Evolutionary conservation across 2,113 vertebrate genomes (phyloP), one percentile per base, ranked within the genome.

Genomic region (Prochilodus magdalenae): DNA sequence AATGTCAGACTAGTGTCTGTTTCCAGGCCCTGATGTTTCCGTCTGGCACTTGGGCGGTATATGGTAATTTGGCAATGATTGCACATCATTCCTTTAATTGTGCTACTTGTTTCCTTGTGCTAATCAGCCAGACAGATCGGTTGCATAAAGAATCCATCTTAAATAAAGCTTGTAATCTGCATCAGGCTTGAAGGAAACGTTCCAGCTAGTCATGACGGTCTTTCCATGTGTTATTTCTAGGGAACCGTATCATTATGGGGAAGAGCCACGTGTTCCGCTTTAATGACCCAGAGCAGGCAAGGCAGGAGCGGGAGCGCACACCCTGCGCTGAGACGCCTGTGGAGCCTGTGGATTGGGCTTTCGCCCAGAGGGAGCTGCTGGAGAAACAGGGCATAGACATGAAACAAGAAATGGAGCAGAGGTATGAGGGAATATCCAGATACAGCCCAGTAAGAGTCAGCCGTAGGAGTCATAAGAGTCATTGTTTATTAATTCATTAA

Each of bases 391-490:
- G 98, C 90, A 99, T 99, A 0, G 97, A 99, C 92, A 99, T 99
- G 97, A 98, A 99, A 89, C 97, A 97, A 91, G 98, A 99, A 92
- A 99, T 99, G 98, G 97, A 98, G 90, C 96, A 98, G 93, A 95
- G 98, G 98, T 97, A 89, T 16, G 26, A 49, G 0, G 16, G 22
- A 5, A 8, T 2, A 11, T 24, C 49, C 11, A 24, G 40, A 44
- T 44, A 44, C 40, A 44, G 40, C 8, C 40, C 11, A 44, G 5
- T 44, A 44, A 11, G 40, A 44, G 40, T 44, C 40, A 11, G 8
- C 40, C 11, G 8, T 8, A 1, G 4, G n/a, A n/a, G n/a, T n/a
- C n/a, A n/a, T n/a, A n/a, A n/a, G n/a, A n/a, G n/a, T n/a, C 40
- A 44, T 44, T 44, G 8, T 44, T 44, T 44, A 44, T 36, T 36